Evolutionary conservation across 2,113 vertebrate genomes (phyloP).

Genomic region (Marmota flaviventris): DNA sequence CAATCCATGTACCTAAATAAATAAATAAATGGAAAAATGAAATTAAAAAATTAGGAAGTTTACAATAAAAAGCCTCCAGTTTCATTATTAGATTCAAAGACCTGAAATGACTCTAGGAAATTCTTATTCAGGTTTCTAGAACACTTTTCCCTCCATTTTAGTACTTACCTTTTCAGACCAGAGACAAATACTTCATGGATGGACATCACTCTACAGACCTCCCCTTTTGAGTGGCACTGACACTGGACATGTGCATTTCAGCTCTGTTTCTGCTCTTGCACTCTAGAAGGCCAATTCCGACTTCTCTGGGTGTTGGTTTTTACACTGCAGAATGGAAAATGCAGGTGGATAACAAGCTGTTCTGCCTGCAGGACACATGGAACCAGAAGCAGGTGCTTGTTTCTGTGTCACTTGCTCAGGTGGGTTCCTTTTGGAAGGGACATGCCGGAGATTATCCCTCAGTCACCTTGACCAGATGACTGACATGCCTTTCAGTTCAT

Average conservation of each 20-base stretch:
- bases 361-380: neutral
- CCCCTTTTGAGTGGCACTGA: neutral
- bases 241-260: neutral
- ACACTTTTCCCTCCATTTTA: neutral
- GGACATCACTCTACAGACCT: fast-evolving
- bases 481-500: neutral
- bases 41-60: neutral
- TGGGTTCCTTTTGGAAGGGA: neutral
- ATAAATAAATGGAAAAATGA: constrained; percentile 15
- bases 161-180: neutral
- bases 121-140: neutral
- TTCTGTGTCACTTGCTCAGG: neutral
- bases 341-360: neutral
- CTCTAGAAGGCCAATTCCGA: neutral
- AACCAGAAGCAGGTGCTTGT: neutral
- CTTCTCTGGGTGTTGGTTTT: neutral
- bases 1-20: neutral
- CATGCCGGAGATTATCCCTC: neutral
- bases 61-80: neutral
- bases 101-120: neutral
- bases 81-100: constrained; percentile 42
- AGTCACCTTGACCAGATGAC: neutral
- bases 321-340: neutral
- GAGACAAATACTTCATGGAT: neutral
- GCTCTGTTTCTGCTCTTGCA: neutral